Conservation (phyloP, 1,140 invertebrate genomes). For the Drosophila lacteicornis region DNA sequence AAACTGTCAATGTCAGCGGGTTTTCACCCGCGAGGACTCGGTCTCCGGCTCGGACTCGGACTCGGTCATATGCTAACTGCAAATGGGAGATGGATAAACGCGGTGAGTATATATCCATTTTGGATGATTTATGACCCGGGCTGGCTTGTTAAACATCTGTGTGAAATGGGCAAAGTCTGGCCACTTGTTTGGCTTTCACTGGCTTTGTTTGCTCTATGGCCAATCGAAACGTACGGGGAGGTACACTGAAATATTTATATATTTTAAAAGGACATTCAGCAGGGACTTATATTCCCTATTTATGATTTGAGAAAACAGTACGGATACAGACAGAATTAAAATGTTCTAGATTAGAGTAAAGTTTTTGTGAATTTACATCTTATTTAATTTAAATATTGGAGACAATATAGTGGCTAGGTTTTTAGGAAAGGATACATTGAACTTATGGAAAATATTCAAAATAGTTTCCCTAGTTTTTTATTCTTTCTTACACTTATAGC, state of each 20-base stretch:
- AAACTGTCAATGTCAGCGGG: constrained; percentile 74
- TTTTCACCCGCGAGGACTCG: constrained; percentile 62
- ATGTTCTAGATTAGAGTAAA: no score
- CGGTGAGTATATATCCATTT: constrained; percentile 57
- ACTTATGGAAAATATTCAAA: no score
- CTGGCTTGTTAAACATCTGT: constrained; percentile 77
- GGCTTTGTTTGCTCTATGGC: constrained; percentile 63
- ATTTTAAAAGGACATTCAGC: not conserved
- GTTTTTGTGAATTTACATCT: no score
- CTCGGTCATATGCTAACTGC: constrained; percentile 44
- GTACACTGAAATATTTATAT: constrained; percentile 13
- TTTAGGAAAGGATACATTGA: no score
- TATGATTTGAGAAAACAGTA: no score
- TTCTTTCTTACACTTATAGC: no score
- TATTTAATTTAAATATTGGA: not conserved
- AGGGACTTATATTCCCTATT: no score
- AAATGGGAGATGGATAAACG: constrained; percentile 51
- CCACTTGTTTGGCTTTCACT: constrained; percentile 68
- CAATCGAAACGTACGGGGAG: constrained; percentile 34
- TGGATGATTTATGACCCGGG: constrained; percentile 77
- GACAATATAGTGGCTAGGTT: no score
- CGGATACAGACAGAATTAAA: no score
- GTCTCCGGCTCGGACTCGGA: not conserved
- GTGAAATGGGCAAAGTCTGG: constrained; percentile 67
- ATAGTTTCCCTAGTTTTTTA: no score